A percentile compares a stretch with the other conserved stretches of the same genome.
These are phyloP conservation scores for Ceratothoa steindachneri DNA, from an alignment of 2,888 invertebrate genomes.

Conservation along the genomic window DNA sequence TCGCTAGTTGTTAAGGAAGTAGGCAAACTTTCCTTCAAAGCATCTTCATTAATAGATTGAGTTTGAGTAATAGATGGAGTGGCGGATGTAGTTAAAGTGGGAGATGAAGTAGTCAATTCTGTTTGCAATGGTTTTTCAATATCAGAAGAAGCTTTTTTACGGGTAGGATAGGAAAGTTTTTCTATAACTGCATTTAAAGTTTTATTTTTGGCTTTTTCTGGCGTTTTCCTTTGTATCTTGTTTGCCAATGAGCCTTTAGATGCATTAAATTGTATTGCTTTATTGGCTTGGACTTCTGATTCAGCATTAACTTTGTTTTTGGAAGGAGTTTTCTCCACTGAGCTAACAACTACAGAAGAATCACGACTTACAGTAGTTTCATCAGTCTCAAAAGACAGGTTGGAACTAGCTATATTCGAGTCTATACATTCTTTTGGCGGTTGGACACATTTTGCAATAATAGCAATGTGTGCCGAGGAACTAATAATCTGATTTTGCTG, in stretches of 20 bases:
- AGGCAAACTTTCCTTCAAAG: neutral
- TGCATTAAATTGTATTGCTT: neutral
- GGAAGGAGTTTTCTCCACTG: neutral
- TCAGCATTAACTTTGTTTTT: neutral
- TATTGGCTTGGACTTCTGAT: neutral
- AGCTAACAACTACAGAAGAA: too few relatives aligned
- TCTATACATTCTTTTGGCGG: too few relatives aligned
- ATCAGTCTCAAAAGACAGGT: too few relatives aligned
- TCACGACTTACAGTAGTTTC: too few relatives aligned
- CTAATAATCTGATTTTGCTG: too few relatives aligned
- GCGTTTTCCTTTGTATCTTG: neutral
- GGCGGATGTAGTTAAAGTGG: neutral
- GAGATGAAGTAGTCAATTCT: neutral
- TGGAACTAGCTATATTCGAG: too few relatives aligned
- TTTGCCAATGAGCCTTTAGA: neutral
- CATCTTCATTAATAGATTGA: too few relatives aligned
- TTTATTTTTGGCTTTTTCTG: conserved; percentile 8
- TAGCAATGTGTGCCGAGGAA: too few relatives aligned
- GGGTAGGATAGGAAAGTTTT: conserved; percentile 6
- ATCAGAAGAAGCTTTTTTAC: neutral
- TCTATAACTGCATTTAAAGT: neutral
- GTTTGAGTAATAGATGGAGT: neutral
- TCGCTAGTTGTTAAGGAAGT: neutral
- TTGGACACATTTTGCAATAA: too few relatives aligned
- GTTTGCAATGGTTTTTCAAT: neutral